Evolutionary conservation across 2,113 vertebrate genomes (phyloP).

Genomic region (Tychaedon coryphoeus): DNA sequence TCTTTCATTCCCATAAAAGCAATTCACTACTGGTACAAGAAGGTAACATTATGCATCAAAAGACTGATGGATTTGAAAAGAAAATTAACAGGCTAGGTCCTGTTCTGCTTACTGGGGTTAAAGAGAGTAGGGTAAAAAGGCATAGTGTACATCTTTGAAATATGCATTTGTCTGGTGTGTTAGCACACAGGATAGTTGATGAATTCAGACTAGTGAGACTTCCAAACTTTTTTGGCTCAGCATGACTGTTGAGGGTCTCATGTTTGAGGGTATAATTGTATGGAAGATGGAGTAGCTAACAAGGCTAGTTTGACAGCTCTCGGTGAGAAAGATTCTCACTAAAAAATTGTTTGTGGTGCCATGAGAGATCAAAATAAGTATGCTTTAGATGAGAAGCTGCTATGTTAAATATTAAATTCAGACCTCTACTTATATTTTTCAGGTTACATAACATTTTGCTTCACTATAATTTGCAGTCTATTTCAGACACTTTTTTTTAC

Average conservation of each 20-base stretch:
- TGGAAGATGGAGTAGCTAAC: neutral
- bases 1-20: neutral
- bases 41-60: neutral
- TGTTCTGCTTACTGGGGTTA: neutral
- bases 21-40: neutral
- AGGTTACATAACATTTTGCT: neutral
- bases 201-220: neutral
- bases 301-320: neutral
- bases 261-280: neutral
- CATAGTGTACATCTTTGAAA: neutral
- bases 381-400: neutral
- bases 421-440: neutral
- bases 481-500: neutral
- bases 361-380: neutral
- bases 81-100: neutral
- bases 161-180: neutral
- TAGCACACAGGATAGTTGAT: neutral
- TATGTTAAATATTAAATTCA: neutral
- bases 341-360: neutral
- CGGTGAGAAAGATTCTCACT: neutral
- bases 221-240: neutral
- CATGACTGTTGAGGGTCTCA: neutral
- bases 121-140: neutral
- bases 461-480: neutral
- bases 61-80: neutral